These are phyloP conservation scores for Galleria mellonella DNA, from an alignment of 1,140 invertebrate genomes.

Conservation along the genomic window DNA sequence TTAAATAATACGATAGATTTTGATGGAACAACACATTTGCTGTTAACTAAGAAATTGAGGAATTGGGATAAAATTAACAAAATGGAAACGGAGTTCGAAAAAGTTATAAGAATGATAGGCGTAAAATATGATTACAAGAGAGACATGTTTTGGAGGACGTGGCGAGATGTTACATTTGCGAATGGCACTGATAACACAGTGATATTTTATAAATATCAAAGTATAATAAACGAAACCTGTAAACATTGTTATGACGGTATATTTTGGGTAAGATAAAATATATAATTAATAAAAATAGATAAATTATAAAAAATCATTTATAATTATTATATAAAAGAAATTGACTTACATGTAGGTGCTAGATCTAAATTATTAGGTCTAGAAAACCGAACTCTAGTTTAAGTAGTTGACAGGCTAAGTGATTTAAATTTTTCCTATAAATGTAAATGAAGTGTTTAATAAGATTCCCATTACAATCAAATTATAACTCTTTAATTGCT, in stretches of 20 bases:
- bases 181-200: slow-evolving; percentile 12
- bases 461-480: no score
- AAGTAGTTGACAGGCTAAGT: no score
- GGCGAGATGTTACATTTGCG: slow-evolving; percentile 23
- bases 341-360: no score
- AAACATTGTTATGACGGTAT: slow-evolving; percentile 20
- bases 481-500: no score
- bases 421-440: no score
- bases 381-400: no score
- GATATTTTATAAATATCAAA: slow-evolving; percentile 30
- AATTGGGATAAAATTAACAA: slow-evolving; percentile 9
- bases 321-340: no score
- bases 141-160: slow-evolving; percentile 35
- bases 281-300: no score
- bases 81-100: slow-evolving; percentile 29
- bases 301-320: no score
- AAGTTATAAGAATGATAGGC: slow-evolving; percentile 29
- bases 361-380: no score
- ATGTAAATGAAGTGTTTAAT: no score
- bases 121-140: slow-evolving; percentile 35
- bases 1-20: slow-evolving; percentile 19
- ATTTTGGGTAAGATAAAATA: slow-evolving; percentile 34
- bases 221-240: slow-evolving; percentile 12
- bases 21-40: slow-evolving; percentile 23
- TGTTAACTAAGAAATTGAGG: slow-evolving; percentile 6